Base-by-base conservation (phyloP, 1,140 invertebrate genomes). In the Pogonomyrmex barbatus region DNA sequence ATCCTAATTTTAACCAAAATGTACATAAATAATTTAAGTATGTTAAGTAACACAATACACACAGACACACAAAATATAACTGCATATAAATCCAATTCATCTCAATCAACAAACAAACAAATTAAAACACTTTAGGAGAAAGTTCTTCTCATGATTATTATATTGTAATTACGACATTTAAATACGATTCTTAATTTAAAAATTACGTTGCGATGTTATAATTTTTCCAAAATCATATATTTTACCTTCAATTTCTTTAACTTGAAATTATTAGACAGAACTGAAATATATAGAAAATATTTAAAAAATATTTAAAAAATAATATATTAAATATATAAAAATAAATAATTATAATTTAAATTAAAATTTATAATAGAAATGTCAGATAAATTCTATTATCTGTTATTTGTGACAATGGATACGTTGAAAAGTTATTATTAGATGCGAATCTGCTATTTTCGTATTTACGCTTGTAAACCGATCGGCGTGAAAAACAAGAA, bases 401-500 rank as follows among this genome's bases (percentile, higher is more conserved):
- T 67, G 24, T 45, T 68, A 42, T 54, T 79, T 56, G 30, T 17
- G 45, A 78, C 47, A 45, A 39, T n/a, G 60, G 12, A 8, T 70
- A 9, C 33, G 42, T 71, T 8, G 52, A 39, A 42, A 82, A 58
- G 42, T 82, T 82, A 60, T 71, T 82, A 82, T 83, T 83, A 81
- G 52, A 78, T 33, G 33, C 33, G n/a, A 75, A 33, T 50, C 30
- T 33, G 10, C 54, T 83, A 75, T 75, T 83, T 75, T 83, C 36
- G 36, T 71, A 71, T 70, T 81, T 68, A 81, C 36, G 17, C 9
- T 82, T 73, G 54, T 82, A 82, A 82, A 71, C 68, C 33, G 79
- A 83, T 83, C 54, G n/a, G 47, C 54, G 77, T 17, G 47, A 45
- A 75, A 75, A 83, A 82, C 52, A 83, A 83, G 54, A 73, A 68